A percentile compares a stretch with the other conserved stretches of the same genome.
These are phyloP conservation scores for Melanotus villosus DNA, from an alignment of 2,888 invertebrate genomes.

Conservation along the genomic window DNA sequence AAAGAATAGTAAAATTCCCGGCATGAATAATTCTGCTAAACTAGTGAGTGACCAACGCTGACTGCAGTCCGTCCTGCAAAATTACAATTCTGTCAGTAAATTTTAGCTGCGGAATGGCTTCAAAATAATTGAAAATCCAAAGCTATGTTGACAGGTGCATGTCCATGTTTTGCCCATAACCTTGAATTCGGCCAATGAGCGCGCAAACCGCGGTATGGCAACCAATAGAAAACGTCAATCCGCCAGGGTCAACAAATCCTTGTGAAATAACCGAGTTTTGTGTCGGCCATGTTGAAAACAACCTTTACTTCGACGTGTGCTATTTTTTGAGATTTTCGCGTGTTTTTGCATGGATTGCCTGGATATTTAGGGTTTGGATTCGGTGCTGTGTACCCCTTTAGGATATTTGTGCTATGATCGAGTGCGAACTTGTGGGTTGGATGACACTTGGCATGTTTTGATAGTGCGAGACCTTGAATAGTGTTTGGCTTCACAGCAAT, in stretches of 20 bases:
- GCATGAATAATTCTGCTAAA: not conserved
- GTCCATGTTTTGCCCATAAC: slow-evolving; percentile 69
- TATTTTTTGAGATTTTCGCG: slow-evolving; percentile 64
- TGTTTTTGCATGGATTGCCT: slow-evolving; percentile 57
- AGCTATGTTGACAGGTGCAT: slow-evolving; percentile 66
- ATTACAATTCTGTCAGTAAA: not conserved
- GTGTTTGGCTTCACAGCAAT: slow-evolving; percentile 64
- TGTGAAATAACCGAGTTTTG: slow-evolving; percentile 69
- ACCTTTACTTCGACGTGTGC: slow-evolving; percentile 67
- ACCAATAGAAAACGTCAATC: slow-evolving; percentile 64
- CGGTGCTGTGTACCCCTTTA: slow-evolving; percentile 52
- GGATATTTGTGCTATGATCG: slow-evolving; percentile 55
- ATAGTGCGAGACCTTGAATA: slow-evolving; percentile 66
- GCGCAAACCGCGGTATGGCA: slow-evolving; percentile 60
- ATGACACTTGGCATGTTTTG: slow-evolving; percentile 63
- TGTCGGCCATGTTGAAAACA: slow-evolving; percentile 71
- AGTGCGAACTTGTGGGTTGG: slow-evolving; percentile 53
- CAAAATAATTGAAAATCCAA: not conserved
- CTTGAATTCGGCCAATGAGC: slow-evolving; percentile 68
- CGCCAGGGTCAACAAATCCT: slow-evolving; percentile 71
- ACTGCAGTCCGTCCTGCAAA: not conserved
- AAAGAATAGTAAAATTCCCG: not conserved
- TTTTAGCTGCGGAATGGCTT: not conserved
- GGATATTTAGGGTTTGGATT: slow-evolving; percentile 52
- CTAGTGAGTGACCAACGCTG: not conserved